A percentile compares a stretch with the other conserved stretches of the same genome.
phyloP scores from a whole-genome alignment of 37 sponge, comb jelly and placozoan genomes.

The Mnemiopsis leidyi region DNA sequence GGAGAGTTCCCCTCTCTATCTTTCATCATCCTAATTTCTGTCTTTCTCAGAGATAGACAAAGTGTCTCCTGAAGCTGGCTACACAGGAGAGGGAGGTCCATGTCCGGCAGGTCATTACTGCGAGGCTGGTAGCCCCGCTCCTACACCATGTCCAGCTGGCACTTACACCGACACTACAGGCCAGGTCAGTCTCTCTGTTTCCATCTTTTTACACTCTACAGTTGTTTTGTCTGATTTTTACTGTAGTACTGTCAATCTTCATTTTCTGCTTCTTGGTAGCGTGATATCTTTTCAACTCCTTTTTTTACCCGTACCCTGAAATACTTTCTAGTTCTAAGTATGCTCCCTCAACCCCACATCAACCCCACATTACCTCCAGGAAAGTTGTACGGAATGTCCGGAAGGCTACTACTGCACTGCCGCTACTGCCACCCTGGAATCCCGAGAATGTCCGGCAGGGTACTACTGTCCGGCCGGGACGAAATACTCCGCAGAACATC shows the following conservation, averaged over 20 bases:
- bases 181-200: conserved; percentile 26
- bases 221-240: too few relatives aligned
- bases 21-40: too few relatives aligned
- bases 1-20: too few relatives aligned
- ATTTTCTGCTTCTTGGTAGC: too few relatives aligned
- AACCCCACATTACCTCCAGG: too few relatives aligned
- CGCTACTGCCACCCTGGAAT: background rate
- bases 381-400: conserved; percentile 64
- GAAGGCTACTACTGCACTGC: conserved; percentile 65
- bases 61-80: background rate
- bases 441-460: conserved; percentile 49
- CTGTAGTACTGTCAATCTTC: too few relatives aligned
- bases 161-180: conserved; percentile 28
- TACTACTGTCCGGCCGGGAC: conserved; percentile 67
- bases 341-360: too few relatives aligned
- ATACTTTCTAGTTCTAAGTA: background rate
- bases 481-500: conserved; percentile 17
- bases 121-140: background rate
- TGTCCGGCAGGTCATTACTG: conserved; percentile 67
- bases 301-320: background rate
- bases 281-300: too few relatives aligned
- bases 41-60: background rate
- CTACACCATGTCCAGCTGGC: conserved; percentile 65
- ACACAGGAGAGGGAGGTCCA: conserved; percentile 51
- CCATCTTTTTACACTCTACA: too few relatives aligned